A percentile compares a stretch with the other conserved stretches of the same genome.
phyloP scores from a whole-genome alignment of 2,888 invertebrate species.

The Volucella inanis region DNA sequence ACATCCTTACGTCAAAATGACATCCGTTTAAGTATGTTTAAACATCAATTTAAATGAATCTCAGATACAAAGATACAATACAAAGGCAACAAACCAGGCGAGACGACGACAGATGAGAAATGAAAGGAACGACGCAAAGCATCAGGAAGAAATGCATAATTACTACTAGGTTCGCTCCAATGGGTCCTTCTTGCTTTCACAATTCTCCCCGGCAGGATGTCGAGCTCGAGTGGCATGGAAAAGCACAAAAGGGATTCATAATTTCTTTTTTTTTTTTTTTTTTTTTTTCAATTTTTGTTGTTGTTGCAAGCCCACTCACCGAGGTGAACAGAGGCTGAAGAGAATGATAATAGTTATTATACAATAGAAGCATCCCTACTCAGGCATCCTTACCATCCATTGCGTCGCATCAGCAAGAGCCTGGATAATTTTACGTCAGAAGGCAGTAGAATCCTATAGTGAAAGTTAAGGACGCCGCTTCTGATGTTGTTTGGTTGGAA shows the following conservation, averaged over 20 bases:
- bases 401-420: slow-evolving; percentile 60
- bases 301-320: background rate
- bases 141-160: slow-evolving; percentile 48
- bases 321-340: slow-evolving; percentile 26
- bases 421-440: slow-evolving; percentile 52
- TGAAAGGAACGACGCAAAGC: background rate
- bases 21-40: slow-evolving; percentile 69
- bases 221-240: slow-evolving; percentile 10
- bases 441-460: slow-evolving; percentile 1
- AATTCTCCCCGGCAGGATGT: slow-evolving; percentile 10
- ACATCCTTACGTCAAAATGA: slow-evolving; percentile 47
- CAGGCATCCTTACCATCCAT: slow-evolving; percentile 37
- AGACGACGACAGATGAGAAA: background rate
- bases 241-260: slow-evolving; percentile 24
- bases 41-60: slow-evolving; percentile 67
- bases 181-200: slow-evolving; percentile 10
- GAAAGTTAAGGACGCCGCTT: background rate
- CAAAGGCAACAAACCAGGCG: background rate
- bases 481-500: background rate
- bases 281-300: no score
- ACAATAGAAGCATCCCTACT: slow-evolving; percentile 4
- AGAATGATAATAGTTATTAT: slow-evolving; percentile 46
- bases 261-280: background rate
- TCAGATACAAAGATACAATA: slow-evolving; percentile 45
- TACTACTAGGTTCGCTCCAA: slow-evolving; percentile 44